phyloP scores from a whole-genome alignment of 2,113 vertebrate species.

The Eonycteris spelaea region DNA sequence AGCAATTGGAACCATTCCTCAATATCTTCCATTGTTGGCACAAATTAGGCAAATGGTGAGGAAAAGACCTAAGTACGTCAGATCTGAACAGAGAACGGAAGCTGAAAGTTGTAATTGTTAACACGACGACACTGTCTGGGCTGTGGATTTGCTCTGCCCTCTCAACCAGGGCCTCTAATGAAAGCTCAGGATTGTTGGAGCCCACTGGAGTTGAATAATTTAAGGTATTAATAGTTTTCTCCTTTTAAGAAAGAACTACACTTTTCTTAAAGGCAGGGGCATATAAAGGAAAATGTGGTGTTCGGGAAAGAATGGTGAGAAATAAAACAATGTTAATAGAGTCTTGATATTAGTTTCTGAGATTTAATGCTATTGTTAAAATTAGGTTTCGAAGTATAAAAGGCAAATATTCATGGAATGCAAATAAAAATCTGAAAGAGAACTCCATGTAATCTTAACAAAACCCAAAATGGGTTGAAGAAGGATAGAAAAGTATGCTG shows the following conservation, averaged over 20 bases:
- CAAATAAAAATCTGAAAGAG: not conserved
- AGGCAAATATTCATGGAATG: not conserved
- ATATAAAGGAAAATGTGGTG: not conserved
- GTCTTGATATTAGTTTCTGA: not conserved
- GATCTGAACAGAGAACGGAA: not conserved
- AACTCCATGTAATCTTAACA: not conserved
- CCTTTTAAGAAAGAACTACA: not conserved
- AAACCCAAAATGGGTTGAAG: not conserved
- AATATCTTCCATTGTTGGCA: not conserved
- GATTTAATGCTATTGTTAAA: not conserved
- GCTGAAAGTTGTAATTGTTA: not conserved
- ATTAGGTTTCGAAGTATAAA: not conserved
- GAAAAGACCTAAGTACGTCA: not conserved
- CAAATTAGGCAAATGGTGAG: not conserved
- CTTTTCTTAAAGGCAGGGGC: not conserved
- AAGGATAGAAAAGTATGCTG: not conserved
- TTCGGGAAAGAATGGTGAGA: not conserved
- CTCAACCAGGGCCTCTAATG: not conserved
- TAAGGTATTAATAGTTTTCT: not conserved
- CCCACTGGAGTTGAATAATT: not conserved
- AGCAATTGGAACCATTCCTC: not conserved
- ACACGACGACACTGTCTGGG: not conserved
- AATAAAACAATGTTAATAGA: not conserved
- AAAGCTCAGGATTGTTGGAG: not conserved
- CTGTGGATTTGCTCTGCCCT: accelerated